Conservation (phyloP, 2,113 vertebrate genomes). For the Saccopteryx bilineata region DNA sequence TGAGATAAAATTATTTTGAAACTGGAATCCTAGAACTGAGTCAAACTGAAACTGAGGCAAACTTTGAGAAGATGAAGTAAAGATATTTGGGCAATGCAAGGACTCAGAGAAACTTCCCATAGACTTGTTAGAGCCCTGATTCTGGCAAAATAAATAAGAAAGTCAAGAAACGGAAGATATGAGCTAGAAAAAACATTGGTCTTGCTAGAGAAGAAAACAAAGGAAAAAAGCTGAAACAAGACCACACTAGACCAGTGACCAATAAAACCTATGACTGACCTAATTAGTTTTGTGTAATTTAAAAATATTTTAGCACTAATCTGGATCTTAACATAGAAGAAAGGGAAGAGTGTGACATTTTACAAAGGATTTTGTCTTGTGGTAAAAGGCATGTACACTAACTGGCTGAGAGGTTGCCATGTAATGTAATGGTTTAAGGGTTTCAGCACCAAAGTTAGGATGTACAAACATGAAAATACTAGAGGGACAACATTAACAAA, state of each 20-base stretch:
- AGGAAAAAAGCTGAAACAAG: not conserved
- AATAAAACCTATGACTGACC: not conserved
- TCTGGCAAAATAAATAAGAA: not conserved
- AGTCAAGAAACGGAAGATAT: not conserved
- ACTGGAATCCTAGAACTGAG: not conserved
- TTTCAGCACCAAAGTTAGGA: not conserved
- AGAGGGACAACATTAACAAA: not conserved
- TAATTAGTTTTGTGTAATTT: constrained; percentile 1
- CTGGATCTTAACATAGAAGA: not conserved
- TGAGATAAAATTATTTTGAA: not conserved
- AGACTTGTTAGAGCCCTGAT: not conserved
- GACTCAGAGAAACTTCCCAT: not conserved
- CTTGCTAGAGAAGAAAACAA: not conserved
- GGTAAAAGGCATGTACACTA: not conserved
- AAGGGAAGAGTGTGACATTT: not conserved
- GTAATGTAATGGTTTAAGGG: not conserved
- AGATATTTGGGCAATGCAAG: not conserved
- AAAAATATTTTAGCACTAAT: not conserved
- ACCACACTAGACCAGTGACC: not conserved
- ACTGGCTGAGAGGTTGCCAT: not conserved
- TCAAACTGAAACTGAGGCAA: not conserved
- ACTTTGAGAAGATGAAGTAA: not conserved
- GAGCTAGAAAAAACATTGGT: not conserved
- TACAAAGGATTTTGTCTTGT: not conserved
- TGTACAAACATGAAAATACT: not conserved